A percentile compares a stretch with the other conserved stretches of the same genome.
phyloP scores from a whole-genome alignment of 2,888 invertebrate species.

The Microdon myrmicae region DNA sequence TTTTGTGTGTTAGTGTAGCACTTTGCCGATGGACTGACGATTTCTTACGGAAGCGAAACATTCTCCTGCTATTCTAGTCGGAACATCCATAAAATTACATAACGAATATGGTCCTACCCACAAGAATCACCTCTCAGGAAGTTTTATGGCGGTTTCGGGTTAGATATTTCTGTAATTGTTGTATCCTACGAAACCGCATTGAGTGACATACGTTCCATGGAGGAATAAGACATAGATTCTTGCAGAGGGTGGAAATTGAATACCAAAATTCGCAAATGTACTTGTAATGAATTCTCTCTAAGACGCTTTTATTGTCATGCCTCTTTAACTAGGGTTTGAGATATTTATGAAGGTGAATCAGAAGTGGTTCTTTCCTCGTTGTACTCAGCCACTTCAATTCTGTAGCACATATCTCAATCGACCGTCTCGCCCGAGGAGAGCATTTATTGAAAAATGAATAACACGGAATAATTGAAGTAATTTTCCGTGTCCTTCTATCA shows the following conservation, averaged over 20 bases:
- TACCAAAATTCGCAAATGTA: conserved; percentile 30
- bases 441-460: conserved; percentile 47
- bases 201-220: conserved; percentile 32
- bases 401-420: conserved; percentile 26
- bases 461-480: conserved; percentile 46
- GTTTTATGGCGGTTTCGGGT: conserved; percentile 24
- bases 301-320: conserved; percentile 39
- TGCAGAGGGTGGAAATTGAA: conserved; percentile 43
- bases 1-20: conserved; percentile 11
- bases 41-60: too few relatives aligned
- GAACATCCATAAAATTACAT: conserved; percentile 32
- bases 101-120: conserved; percentile 30
- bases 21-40: too few relatives aligned
- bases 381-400: too few relatives aligned
- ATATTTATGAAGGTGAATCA: conserved; percentile 47
- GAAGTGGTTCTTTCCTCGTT: conserved; percentile 20
- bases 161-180: background rate
- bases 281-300: conserved; percentile 46
- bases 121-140: conserved; percentile 29
- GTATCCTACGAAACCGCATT: conserved; percentile 7
- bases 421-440: conserved; percentile 19
- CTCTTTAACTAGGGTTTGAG: conserved; percentile 39
- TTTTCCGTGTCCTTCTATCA: conserved; percentile 45
- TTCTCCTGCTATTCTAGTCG: too few relatives aligned
- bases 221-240: too few relatives aligned